Conservation (phyloP, 2,797 vertebrate species). For the Benthosema pterotum region DNA sequence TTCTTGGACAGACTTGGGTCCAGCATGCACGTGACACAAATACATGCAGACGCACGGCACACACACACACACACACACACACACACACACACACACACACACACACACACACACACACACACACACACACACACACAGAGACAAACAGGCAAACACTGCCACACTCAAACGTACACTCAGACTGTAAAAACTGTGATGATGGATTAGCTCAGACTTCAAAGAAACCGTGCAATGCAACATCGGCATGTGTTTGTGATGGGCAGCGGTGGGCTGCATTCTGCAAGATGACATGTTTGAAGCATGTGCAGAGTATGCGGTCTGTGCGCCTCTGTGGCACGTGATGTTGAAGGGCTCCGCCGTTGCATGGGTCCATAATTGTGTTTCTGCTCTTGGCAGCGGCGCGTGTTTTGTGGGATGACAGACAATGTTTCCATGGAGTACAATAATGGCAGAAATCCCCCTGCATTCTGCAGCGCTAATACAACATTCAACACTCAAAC, state of each 20-base stretch:
- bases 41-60: not conserved
- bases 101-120: conserved; percentile 30
- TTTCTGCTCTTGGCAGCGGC: conserved; percentile 30
- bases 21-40: not conserved
- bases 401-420: conserved; percentile 57
- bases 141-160: not conserved
- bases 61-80: conserved; percentile 11
- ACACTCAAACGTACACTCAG: not conserved
- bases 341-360: conserved; percentile 28
- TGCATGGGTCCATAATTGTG: conserved; percentile 32
- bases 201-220: conserved; percentile 42
- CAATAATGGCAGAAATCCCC: conserved; percentile 25
- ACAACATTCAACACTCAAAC: not conserved
- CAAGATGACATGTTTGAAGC: conserved; percentile 12
- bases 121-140: conserved; percentile 7
- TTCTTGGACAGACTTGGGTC: conserved; percentile 40
- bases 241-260: conserved; percentile 34
- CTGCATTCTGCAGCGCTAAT: conserved; percentile 25
- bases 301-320: conserved; percentile 28
- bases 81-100: conserved; percentile 12
- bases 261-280: conserved; percentile 6
- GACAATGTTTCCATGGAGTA: conserved; percentile 56
- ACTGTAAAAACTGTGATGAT: conserved; percentile 40
- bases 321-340: conserved; percentile 15
- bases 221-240: conserved; percentile 25